Evolutionary conservation across 2,888 invertebrate species (phyloP).

Genomic region (Agrochola circellaris): DNA sequence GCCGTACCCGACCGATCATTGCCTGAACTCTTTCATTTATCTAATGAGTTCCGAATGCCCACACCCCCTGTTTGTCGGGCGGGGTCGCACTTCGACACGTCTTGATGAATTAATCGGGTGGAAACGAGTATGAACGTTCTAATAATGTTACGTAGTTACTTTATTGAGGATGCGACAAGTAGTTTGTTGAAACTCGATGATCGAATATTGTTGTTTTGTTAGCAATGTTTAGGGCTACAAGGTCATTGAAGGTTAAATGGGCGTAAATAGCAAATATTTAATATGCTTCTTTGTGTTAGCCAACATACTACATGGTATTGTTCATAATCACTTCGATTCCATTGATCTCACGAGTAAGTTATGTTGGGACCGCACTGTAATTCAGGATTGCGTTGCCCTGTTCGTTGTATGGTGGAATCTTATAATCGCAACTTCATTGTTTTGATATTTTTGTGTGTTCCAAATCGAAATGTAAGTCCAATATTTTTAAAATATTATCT

Average conservation of each 20-base stretch:
- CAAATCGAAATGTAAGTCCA: no score
- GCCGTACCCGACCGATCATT: slow-evolving; percentile 74
- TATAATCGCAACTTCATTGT: no score
- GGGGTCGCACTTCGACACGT: slow-evolving; percentile 77
- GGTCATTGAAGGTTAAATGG: not conserved
- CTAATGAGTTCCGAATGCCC: slow-evolving; percentile 79
- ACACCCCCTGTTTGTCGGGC: slow-evolving; percentile 74
- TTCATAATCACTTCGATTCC: no score
- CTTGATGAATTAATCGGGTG: slow-evolving; percentile 83
- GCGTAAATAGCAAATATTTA: not conserved
- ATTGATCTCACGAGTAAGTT: no score
- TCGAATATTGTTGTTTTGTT: slow-evolving; percentile 23
- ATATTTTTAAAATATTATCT: no score
- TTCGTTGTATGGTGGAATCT: no score
- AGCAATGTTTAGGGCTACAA: not conserved
- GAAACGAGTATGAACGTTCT: slow-evolving; percentile 66
- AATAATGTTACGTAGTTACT: slow-evolving; percentile 65
- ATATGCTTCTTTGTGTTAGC: no score
- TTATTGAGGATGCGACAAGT: slow-evolving; percentile 37
- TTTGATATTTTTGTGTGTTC: no score
- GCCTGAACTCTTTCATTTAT: slow-evolving; percentile 89
- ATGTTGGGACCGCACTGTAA: no score
- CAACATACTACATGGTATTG: no score
- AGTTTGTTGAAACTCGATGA: slow-evolving; percentile 16
- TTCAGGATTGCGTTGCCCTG: no score